Conservation (phyloP, 2,113 vertebrate species). For the Odontophorus gujanensis region DNA sequence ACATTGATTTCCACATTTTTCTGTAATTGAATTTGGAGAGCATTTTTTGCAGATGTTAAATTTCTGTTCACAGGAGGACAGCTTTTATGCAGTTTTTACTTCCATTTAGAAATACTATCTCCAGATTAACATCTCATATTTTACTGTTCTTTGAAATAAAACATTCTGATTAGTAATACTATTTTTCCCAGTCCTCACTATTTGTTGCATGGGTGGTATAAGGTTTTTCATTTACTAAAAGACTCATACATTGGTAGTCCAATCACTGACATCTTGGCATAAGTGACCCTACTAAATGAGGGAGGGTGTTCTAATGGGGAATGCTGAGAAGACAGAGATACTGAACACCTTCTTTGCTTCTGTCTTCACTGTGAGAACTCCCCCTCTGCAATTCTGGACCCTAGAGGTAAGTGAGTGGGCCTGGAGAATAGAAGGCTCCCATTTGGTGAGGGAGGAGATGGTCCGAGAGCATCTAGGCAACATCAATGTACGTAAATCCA, state of each 20-base stretch:
- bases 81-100: background rate
- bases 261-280: background rate
- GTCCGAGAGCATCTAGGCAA: too few species aligned
- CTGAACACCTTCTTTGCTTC: too few species aligned
- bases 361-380: too few species aligned
- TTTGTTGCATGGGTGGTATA: background rate
- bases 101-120: background rate
- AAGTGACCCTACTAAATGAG: background rate
- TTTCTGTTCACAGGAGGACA: background rate
- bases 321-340: too few species aligned
- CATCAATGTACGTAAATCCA: too few species aligned
- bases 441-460: too few species aligned
- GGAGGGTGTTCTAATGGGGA: too few species aligned
- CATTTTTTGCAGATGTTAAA: background rate
- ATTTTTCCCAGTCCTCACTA: background rate
- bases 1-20: background rate
- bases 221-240: background rate
- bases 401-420: too few species aligned
- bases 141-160: slow-evolving; percentile 41
- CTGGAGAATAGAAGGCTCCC: too few species aligned
- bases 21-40: background rate
- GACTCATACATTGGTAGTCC: background rate
- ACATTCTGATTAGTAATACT: background rate
- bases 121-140: background rate
- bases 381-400: too few species aligned